These are phyloP conservation scores for Bemisia tabaci DNA, from an alignment of 1,140 invertebrate genomes.

Conservation along the genomic window DNA sequence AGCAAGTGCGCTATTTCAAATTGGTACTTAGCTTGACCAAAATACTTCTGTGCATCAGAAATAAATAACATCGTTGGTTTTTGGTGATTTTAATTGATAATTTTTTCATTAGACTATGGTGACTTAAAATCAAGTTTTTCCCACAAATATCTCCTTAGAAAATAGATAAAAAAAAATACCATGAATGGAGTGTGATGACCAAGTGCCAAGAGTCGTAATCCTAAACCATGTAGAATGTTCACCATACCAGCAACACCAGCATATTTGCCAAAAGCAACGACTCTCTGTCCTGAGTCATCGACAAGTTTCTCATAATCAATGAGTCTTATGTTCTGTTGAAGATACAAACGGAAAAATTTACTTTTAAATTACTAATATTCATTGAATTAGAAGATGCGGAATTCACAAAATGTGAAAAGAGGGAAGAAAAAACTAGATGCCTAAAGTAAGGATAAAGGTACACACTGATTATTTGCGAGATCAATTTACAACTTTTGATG, in stretches of 20 bases:
- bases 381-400: neutral
- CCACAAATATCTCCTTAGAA: too few relatives aligned
- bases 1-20: too few relatives aligned
- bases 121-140: too few relatives aligned
- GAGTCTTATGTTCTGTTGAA: slow-evolving; percentile 75
- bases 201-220: slow-evolving; percentile 79
- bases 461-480: too few relatives aligned
- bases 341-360: slow-evolving; percentile 18
- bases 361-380: neutral
- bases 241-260: slow-evolving; percentile 98
- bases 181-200: slow-evolving; percentile 99
- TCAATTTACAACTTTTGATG: too few relatives aligned
- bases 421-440: neutral
- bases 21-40: too few relatives aligned
- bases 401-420: neutral
- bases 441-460: too few relatives aligned
- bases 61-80: too few relatives aligned
- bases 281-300: slow-evolving; percentile 71
- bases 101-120: too few relatives aligned
- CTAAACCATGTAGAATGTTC: slow-evolving; percentile 94
- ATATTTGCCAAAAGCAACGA: slow-evolving; percentile 98
- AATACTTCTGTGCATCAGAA: too few relatives aligned
- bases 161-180: too few relatives aligned
- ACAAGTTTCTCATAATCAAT: slow-evolving; percentile 97
- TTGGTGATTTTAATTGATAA: too few relatives aligned